Base-by-base conservation (phyloP, 2,797 vertebrate species). In the Chlorospingus flavigularis region DNA sequence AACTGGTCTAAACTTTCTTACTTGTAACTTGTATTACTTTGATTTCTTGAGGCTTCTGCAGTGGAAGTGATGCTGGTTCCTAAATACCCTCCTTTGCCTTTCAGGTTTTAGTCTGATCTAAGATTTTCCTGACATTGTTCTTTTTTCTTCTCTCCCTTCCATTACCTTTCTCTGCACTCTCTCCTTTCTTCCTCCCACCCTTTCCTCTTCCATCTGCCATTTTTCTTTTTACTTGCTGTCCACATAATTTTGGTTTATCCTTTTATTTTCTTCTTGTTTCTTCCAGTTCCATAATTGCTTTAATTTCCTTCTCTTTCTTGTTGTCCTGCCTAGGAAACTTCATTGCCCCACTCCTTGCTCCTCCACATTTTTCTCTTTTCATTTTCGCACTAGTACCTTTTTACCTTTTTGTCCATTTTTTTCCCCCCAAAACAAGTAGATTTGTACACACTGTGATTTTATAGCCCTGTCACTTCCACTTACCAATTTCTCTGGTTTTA, bases 151-250 rank as follows among this genome's bases (percentile, higher is more conserved):
- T 77, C 14, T 90, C 28, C 14, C 35, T 85, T 58, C 30, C 17
- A 19, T 78, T 70, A 35, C 0, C 0, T 33, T 88, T 15, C 26
- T 57, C 25, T 47, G 14, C 0, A 1, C 7, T 45, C 12, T 70
- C 20, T 77, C 9, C 40, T 91, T 92, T 66, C 50, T 25, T 91
- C 50, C 35, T 42, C 54, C 3, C 42, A 42, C 42, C 42, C 42
- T 42, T 92, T 66, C 50, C 28, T 91, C 54, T 39, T 37, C 54
- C 2, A 10, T 53, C 43, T 79, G 24, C 54, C n/a, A 14, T 84
- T 90, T 80, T 86, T 40, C 18, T 50, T 68, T 88, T 62, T n/a
- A 10, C 21, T 84, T 86, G 37, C 28, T 7, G 25, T 78, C 10
- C 70, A 9, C 26, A 30, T 26, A 1, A 1, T 66, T 84, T 51